Evolutionary conservation across 2,888 invertebrate genomes (phyloP).

Genomic region (Leucoma salicis): DNA sequence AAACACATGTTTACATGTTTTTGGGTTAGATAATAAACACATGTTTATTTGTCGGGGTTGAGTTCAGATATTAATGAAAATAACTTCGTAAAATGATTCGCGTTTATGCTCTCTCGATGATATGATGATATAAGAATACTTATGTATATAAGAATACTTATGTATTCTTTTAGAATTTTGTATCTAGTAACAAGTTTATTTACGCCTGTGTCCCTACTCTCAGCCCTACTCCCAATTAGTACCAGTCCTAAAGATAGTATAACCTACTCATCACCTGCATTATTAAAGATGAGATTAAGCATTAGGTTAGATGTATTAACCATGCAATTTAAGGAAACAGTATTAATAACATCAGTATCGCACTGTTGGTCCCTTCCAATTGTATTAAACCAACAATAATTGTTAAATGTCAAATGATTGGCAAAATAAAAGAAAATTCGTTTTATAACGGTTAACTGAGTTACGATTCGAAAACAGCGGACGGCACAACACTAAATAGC

Average conservation of each 20-base stretch:
- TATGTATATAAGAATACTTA: background rate
- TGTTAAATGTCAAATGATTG: slow-evolving; percentile 34
- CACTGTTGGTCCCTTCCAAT: slow-evolving; percentile 29
- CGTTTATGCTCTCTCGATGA: background rate
- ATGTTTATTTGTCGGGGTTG: slow-evolving; percentile 12
- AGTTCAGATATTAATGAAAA: slow-evolving; percentile 7
- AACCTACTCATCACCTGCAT: too few relatives aligned
- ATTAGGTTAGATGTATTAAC: too few relatives aligned
- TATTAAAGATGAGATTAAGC: too few relatives aligned
- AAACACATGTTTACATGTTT: too few relatives aligned
- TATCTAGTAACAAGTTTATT: too few relatives aligned
- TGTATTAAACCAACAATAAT: slow-evolving; percentile 34
- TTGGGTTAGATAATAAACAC: too few relatives aligned
- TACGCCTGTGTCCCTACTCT: too few relatives aligned
- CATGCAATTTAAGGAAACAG: too few relatives aligned
- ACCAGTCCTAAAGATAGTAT: too few relatives aligned
- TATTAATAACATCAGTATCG: slow-evolving; percentile 24
- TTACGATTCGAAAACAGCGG: slow-evolving; percentile 47
- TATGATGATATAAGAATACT: background rate
- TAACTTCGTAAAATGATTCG: background rate
- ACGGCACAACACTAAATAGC: slow-evolving; percentile 38
- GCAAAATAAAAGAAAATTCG: slow-evolving; percentile 41
- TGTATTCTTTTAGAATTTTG: background rate
- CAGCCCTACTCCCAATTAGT: too few relatives aligned
- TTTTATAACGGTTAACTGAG: slow-evolving; percentile 42